Base-by-base conservation (phyloP, 2,113 vertebrate species). In the Ibidorhyncha struthersii region DNA sequence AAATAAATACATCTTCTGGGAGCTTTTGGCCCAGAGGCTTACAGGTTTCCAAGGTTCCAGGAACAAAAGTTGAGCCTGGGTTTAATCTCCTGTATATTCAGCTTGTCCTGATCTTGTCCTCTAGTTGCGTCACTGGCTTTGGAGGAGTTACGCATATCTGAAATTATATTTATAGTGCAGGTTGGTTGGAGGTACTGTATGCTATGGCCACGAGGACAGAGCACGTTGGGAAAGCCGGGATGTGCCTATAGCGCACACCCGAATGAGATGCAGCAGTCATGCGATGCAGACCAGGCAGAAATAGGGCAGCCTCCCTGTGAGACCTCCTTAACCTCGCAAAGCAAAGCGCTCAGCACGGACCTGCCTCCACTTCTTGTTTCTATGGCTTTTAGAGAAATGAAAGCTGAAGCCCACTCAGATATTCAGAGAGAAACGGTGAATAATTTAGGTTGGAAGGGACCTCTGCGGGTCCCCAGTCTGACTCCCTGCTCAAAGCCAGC, bases 211-310 rank as follows among this genome's bases (percentile, higher is more conserved):
- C 0, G 5, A 66, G 50, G 40, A 47, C 26, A 58, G 50, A 61
- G 47, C 5, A 3, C 2, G 3, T 18, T 71, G 91, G 47, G 58
- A 40, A 80, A 58, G 56, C 62, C 62, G 72, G 67, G 29, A 25
- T 38, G 29, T 86, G 56, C 34, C 67, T n/a, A 0, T 5, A 43
- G 67, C 3, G 0, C 20, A 2, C 2, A 5, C 9, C 38, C 3
- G 2, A 69, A 12, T 10, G 27, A 80, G 53, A 17, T n/a, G 73
- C 38, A 0, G 0, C n/a, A 43, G 47, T 7, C 5, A 1, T 61
- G 76, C 73, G 22, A 32, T 26, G 30, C 20, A 22, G 40, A 66
- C 29, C 29, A 43, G 63, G 18, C 45, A 90, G 36, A 63, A 56
- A 29, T 8, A 65, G 41, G 47, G 16, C 67, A 85, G 70, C 50